A percentile compares a stretch with the other conserved stretches of the same genome.
These are phyloP conservation scores for Zygogramma bicolorata DNA, from an alignment of 2,888 invertebrate species.

Conservation along the genomic window DNA sequence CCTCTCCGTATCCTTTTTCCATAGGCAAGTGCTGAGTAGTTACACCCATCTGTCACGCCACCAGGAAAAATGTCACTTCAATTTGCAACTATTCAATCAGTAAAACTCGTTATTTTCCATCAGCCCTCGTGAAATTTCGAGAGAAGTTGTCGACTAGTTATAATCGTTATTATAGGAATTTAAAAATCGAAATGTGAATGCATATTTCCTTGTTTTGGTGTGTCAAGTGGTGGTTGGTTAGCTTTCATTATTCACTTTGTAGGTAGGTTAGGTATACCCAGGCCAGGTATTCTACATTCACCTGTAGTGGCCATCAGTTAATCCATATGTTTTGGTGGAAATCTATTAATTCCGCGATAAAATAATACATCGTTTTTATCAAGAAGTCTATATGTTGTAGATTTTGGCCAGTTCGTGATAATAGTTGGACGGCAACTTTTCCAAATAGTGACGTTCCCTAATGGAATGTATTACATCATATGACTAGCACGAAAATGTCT, in stretches of 20 bases:
- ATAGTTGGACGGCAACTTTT: not conserved
- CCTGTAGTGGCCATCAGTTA: conserved; percentile 53
- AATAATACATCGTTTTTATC: not conserved
- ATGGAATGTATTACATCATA: conserved; percentile 45
- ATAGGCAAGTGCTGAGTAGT: conserved; percentile 44
- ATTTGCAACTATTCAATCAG: conserved; percentile 23
- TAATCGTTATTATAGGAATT: not conserved
- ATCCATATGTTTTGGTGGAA: conserved; percentile 57
- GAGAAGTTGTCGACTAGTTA: not conserved
- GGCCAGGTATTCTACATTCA: conserved; percentile 56
- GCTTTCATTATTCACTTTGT: conserved; percentile 59
- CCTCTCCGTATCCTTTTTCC: conserved; percentile 73
- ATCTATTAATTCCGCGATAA: conserved; percentile 22
- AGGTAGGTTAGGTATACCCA: conserved; percentile 27
- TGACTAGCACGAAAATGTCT: conserved; percentile 36
- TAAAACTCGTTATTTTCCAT: conserved; percentile 26
- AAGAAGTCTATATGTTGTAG: not conserved
- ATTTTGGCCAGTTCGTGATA: not conserved
- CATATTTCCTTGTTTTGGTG: conserved; percentile 48
- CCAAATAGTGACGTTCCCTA: conserved; percentile 30
- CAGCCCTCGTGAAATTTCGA: not conserved
- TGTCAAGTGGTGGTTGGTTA: conserved; percentile 55
- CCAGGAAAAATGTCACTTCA: conserved; percentile 53
- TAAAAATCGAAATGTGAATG: conserved; percentile 39
- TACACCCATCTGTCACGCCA: conserved; percentile 63